Percentiles rank a stretch among this genome's conserved stretches.
Evolutionary conservation across 2,113 vertebrate genomes (phyloP).

Genomic region (Mormyrus lacerda): DNA sequence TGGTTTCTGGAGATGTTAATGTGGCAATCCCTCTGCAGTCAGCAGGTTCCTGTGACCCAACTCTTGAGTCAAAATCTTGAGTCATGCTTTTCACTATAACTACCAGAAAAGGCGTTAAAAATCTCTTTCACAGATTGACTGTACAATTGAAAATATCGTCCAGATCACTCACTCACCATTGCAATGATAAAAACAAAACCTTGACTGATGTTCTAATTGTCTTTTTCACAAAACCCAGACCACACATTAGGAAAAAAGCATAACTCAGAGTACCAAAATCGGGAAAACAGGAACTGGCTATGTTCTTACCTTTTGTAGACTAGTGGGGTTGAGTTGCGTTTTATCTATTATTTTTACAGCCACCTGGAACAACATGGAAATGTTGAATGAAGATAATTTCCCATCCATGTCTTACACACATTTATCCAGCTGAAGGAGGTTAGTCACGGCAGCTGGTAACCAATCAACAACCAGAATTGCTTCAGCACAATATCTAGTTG

Average conservation of each 20-base stretch:
- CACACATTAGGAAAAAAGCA: neutral
- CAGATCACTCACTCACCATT: neutral
- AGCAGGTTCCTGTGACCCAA: neutral
- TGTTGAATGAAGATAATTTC: neutral
- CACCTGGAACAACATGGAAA: slow-evolving; percentile 63
- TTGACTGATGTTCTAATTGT: neutral
- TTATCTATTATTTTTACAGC: slow-evolving; percentile 99
- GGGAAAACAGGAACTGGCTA: neutral
- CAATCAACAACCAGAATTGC: neutral
- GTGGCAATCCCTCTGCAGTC: neutral
- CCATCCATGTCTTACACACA: neutral
- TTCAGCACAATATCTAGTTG: neutral
- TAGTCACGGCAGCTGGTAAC: neutral
- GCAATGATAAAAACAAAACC: neutral
- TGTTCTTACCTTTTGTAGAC: slow-evolving; percentile 88
- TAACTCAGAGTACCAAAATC: neutral
- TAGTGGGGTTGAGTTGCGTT: slow-evolving; percentile 94
- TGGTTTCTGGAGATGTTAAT: neutral
- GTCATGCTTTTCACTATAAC: neutral
- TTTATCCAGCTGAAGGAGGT: neutral
- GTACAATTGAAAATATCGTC: neutral
- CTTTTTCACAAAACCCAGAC: neutral
- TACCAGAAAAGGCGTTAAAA: neutral
- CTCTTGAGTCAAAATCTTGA: neutral
- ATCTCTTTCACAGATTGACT: neutral